Evolutionary conservation across 2,797 vertebrate genomes (phyloP), one percentile per base, ranked within the genome.

Genomic region (Enteromius mattozi): DNA sequence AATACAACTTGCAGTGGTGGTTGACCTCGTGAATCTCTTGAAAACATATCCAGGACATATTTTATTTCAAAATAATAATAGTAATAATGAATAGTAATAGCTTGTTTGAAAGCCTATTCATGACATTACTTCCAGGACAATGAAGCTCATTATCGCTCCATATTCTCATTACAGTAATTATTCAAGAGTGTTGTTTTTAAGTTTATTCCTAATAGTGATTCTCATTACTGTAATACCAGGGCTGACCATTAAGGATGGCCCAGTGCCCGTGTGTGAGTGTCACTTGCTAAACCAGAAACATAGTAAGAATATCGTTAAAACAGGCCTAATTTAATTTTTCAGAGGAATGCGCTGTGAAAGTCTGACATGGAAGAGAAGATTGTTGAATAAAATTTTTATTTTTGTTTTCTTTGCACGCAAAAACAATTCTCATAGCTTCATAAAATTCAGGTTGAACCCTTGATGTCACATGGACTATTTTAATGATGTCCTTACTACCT

Each of bases 141-240:
- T 6, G 14, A 63, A 24, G 3, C 37, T 21, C 56, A 30, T 78
- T 78, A 61, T 21, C 8, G n/a, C n/a, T 78, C 16, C 37, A 30
- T 19, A 78, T 61, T 45, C 76, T 42, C 37, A 19, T 78, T 27
- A 78, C 21, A 0, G 42, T 49, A 19, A 72, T 49, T 8, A 72
- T 72, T 49, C 14, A 21, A 59, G 51, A 40, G n/a, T 24, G n/a
- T 6, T 40, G 35, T 40, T 56, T 76, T 56, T 76, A n/a, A n/a
- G 35, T 69, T 69, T 40, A 71, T 71, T 71, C 69, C 69, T 71
- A 42, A 42, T 27, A 13, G 21, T n/a, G 40, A 27, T 47, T 47
- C 40, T 71, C 42, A 17, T 71, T 47, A 47, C 69, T 71, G n/a
- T 71, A 47, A 47, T 27, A 47, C 14, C 40, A 78, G n/a, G 16